These are phyloP conservation scores for Fopius arisanus DNA, from an alignment of 1,140 invertebrate species.

Conservation along the genomic window DNA sequence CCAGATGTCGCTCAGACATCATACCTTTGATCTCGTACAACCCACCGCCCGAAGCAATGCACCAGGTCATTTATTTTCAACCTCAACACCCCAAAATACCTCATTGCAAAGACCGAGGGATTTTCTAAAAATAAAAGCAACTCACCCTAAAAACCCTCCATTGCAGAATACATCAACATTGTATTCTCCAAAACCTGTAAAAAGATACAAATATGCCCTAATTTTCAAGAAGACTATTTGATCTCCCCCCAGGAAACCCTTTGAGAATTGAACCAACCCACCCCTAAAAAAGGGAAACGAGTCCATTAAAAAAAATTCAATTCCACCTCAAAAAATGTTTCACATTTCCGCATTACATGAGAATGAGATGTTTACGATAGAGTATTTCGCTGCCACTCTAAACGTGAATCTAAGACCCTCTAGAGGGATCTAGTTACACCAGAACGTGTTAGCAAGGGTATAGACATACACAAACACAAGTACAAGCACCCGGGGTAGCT, in stretches of 20 bases:
- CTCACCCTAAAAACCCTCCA: no score
- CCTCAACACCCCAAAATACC: no score
- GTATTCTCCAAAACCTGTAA: no score
- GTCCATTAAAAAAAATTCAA: neutral
- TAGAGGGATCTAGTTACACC: conserved; percentile 4
- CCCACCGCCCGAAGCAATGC: no score
- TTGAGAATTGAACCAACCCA: no score
- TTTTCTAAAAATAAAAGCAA: no score
- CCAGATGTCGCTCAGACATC: no score
- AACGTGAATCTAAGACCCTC: conserved; percentile 3
- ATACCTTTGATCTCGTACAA: no score
- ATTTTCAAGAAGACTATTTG: no score
- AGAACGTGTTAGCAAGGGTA: neutral
- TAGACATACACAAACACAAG: conserved; percentile 1
- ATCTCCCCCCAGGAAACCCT: no score
- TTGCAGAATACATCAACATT: neutral
- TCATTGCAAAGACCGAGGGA: no score
- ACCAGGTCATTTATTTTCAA: no score
- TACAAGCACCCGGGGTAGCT: neutral
- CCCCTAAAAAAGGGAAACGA: neutral
- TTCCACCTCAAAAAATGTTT: neutral
- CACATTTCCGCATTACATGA: neutral
- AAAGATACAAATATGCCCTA: neutral
- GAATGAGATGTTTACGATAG: neutral
- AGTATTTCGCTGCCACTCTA: neutral